Base-by-base conservation (phyloP, 2,888 invertebrate genomes). In the Lysandra coridon region DNA sequence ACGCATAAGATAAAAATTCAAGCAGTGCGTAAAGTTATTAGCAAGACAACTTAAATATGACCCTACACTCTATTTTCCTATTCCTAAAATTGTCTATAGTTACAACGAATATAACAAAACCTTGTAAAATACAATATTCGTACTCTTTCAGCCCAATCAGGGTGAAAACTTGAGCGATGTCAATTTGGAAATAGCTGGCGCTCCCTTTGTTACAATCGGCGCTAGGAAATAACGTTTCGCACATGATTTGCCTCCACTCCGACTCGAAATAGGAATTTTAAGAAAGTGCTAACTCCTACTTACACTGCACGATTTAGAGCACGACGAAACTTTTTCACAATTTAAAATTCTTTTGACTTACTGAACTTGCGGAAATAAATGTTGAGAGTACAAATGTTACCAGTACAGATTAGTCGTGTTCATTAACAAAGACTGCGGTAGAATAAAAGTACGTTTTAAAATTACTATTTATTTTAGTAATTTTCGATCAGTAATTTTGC, bases 231-330 rank as follows among this genome's bases (percentile, higher is more conserved):
- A 49, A 53, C 75, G 49, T 75, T 75, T 75, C 53, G 53, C 75
- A 75, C 75, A 44, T 49, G 75, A 75, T 75, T 75, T 75, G 75
- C 75, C 23, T 53, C 75, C 5, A 75, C 33, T 75, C 49, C 12
- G 53, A 44, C 53, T 69, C 30, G 49, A 44, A 44, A 75, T 75
- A 49, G 69, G 17, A 69, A 69, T 69, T 69, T 69, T 69, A 69
- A 69, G 69, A 69, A 69, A 69, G 33, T 69, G 69, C 33, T 69
- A 69, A 69, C 33, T 69, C 14, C 33, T 17, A 69, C 69, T 37
- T 37, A 33, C 69, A 33, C 69, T 5, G 69, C 14, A 37, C 69
- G 69, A 69, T 5, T 33, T 33, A 14, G 33, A 69, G 33, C 69
- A 69, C 69, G 33, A 69, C 33, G 33, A 37, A 69, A 69, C 33